Base-by-base conservation (phyloP, 2,113 vertebrate species). In the Aphyosemion australe region DNA sequence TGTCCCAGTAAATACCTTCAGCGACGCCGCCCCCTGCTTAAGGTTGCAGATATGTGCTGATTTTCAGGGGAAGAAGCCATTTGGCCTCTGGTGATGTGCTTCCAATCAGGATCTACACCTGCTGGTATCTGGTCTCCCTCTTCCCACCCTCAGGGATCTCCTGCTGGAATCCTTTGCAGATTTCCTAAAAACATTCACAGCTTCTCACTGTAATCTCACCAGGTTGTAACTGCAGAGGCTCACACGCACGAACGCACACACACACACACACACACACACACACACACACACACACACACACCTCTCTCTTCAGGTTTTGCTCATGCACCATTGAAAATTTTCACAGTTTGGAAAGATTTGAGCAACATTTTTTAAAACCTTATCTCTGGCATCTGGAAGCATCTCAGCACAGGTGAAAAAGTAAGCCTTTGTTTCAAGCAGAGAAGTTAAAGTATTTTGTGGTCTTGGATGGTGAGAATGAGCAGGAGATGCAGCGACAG, bases 51-150 rank as follows among this genome's bases (percentile, higher is more conserved):
- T 80, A 72, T 81, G 78, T 48, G 54, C 46, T 63, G 41, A 9
- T 49, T 58, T 48, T n/a, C 61, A 65, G 69, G 57, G 74, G 76
- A 80, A 80, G 67, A 78, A 82, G 65, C 63, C 69, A 69, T 85
- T 79, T 78, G 79, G 61, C 81, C 77, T 69, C 69, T 89, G 82
- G 83, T 80, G 78, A 73, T 63, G 54, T 43, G 53, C 76, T 87
- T 46, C 37, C 78, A 77, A 87, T 84, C 87, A 75, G 63, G 59
- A 74, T 68, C 65, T 74, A 83, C 89, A 94, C 93, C 93, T 94
- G 92, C 89, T 79, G 41, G 52, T 68, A 64, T 78, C 64, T 76
- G 19, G 61, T 78, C 43, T 57, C 14, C 26, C 26, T 32, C 56
- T 74, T 58, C 39, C 52, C 46, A 13, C 2, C 73, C 72, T 61